Evolutionary conservation across 2,888 invertebrate genomes (phyloP), one percentile per base, ranked within the genome.

Genomic region (Leucania comma): DNA sequence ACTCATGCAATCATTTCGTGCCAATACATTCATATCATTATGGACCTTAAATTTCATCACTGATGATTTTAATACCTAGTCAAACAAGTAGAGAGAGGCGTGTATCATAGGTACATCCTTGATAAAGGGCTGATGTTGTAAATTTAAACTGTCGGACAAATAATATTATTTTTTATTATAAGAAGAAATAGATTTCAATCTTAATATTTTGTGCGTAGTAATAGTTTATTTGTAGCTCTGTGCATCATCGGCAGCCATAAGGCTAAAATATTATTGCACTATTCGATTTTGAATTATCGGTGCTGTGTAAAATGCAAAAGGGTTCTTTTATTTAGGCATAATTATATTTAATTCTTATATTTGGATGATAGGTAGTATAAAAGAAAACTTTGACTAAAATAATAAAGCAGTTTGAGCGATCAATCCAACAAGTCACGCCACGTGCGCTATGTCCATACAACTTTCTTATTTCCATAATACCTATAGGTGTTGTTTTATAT

Each of bases 391-490:
- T n/a, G 4, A 56, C 5, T 56, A 3, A 32, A 32, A n/a, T 32
- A 2, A n/a, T 24, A 26, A 35, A 53, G 20, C 20, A 53, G 17
- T 32, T 46, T 26, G 22, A 68, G 22, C 14, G 48, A 46, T 17
- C 17, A 54, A 67, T 32, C 59, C 29, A 20, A 51, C 29, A 22
- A n/a, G 20, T 58, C 50, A 32, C 24, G 12, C n/a, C 32, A 59
- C 5, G 32, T 46, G 24, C 8, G 42, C 12, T 46, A 10, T 58
- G 38, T n/a, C n/a, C n/a, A n/a, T 48, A 50, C 32, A 46, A 35
- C 48, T 38, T 68, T 57, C 10, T 48, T 38, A 58, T 29, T 64
- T 63, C 3, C 22, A 14, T 20, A 51, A 26, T 24, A 58, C 22
- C 14, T 51, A n/a, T n/a, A 26, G 17, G 8, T 6, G 20, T 1